Evolutionary conservation across 2,113 vertebrate species (phyloP).

Genomic region (Hyperopisus bebe): DNA sequence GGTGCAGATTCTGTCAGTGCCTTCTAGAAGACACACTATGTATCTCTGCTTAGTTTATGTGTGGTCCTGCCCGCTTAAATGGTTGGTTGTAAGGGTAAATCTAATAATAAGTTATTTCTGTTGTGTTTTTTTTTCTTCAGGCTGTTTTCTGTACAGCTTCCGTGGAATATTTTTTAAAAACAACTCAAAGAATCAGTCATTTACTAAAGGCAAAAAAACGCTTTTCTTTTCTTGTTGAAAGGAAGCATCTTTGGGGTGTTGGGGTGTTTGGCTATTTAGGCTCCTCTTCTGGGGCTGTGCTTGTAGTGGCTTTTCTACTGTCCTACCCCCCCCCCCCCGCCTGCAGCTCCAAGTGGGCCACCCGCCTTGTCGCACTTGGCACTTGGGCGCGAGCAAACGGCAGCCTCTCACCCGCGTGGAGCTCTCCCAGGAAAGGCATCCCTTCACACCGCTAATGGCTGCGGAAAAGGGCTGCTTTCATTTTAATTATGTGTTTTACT

Average conservation of each 20-base stretch:
- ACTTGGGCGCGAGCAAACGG: slow-evolving; percentile 16
- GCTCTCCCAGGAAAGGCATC: slow-evolving; percentile 56
- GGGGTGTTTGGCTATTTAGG: slow-evolving; percentile 44
- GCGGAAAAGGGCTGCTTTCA: slow-evolving; percentile 57
- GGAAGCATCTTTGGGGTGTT: slow-evolving; percentile 36
- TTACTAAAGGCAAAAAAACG: slow-evolving; percentile 27
- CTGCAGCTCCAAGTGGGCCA: slow-evolving; percentile 30
- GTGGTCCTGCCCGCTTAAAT: slow-evolving; percentile 23
- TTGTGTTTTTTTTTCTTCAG: neutral
- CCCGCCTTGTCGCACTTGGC: slow-evolving; percentile 48
- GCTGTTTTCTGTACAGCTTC: slow-evolving; percentile 37
- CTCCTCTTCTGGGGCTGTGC: slow-evolving; percentile 4
- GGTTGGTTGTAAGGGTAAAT: neutral
- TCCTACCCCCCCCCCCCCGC: slow-evolving; percentile 25
- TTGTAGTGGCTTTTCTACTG: neutral
- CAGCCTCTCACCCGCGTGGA: slow-evolving; percentile 41
- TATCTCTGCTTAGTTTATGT: slow-evolving; percentile 5
- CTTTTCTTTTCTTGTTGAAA: slow-evolving; percentile 39
- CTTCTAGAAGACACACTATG: slow-evolving; percentile 34
- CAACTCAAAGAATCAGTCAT: slow-evolving; percentile 48
- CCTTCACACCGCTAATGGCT: slow-evolving; percentile 60
- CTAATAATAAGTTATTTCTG: neutral
- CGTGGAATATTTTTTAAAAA: slow-evolving; percentile 28
- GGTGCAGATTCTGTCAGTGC: neutral
- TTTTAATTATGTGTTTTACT: slow-evolving; percentile 64